Evolutionary conservation across 2,113 vertebrate genomes (phyloP), one percentile per base, ranked within the genome.

Genomic region (Galeopterus variegatus): DNA sequence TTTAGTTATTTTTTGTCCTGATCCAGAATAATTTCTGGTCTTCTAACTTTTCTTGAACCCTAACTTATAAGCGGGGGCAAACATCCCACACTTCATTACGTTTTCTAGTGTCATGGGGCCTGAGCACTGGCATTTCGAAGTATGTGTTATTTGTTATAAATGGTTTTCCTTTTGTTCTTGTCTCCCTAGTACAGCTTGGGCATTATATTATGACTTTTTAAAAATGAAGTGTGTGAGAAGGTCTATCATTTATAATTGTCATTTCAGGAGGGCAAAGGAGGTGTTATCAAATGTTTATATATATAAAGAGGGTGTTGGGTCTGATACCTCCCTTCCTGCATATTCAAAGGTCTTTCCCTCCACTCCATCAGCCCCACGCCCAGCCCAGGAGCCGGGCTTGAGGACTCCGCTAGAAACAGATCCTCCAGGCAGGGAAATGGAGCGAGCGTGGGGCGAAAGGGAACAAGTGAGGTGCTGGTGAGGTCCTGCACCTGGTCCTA

Each of bases 101-200:
- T 24, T 87, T 95, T 77, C 76, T 52, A 31, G 86, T 18, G 48
- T 56, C 50, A 5, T 3, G 4, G 54, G n/a, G 13, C n/a, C 95
- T 45, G 24, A 52, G 8, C n/a, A 54, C 0, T 62, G 67, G 77
- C 82, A 83, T 87, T 86, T 77, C 28, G 77, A 96, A 96, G 82
- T 85, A 70, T 62, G 28, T 70, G 33, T 76, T 77, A 85, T 82
- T 86, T 91, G 28, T 64, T 88, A 88, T 64, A 91, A 91, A 67
- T 84, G 62, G 54, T 67, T 96, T 93, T 90, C 72, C 65, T 93
- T 85, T 54, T 8, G 10, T 73, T 85, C 70, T 79, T 65, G 41
- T 7, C 41, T 77, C 18, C 69, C 58, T 48, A 14, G 41, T 28
- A 80, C 4, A 23, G 23, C 19, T 85, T 6, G 41, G 24, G 58